Conservation (phyloP, 2,797 vertebrate genomes). For the Amazonetta brasiliensis region DNA sequence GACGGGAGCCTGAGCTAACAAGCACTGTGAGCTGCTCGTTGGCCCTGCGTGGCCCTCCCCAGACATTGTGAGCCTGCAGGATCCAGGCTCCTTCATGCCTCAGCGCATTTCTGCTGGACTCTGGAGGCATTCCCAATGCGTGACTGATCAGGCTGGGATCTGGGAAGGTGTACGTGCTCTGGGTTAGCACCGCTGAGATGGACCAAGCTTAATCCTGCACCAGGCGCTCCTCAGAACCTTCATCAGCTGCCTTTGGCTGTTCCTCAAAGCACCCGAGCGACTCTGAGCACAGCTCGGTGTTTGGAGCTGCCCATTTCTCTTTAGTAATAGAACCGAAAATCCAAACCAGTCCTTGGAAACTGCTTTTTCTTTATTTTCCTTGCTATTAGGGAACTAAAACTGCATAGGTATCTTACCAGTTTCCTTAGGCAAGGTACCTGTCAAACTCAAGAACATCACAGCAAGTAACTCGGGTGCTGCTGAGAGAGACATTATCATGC, state of each 20-base stretch:
- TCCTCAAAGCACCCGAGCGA: neutral
- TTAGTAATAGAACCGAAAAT: neutral
- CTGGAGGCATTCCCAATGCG: neutral
- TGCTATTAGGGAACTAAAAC: neutral
- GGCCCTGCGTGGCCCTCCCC: neutral
- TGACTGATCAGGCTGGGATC: neutral
- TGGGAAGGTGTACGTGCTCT: neutral
- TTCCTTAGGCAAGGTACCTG: neutral
- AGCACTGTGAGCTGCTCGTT: rapidly evolving
- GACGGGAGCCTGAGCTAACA: neutral
- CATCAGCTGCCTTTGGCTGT: neutral
- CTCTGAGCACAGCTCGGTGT: neutral
- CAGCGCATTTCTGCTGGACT: neutral
- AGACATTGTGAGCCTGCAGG: neutral
- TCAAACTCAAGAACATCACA: neutral
- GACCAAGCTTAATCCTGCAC: neutral
- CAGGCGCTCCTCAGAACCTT: neutral
- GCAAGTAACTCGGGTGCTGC: neutral
- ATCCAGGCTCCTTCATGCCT: neutral
- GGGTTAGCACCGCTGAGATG: neutral
- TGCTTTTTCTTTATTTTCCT: neutral
- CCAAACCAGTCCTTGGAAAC: neutral
- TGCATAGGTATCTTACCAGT: neutral
- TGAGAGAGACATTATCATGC: neutral
- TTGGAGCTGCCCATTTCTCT: neutral